Conservation (phyloP, 2,888 invertebrate species). For the Quadroppia sp. region DNA sequence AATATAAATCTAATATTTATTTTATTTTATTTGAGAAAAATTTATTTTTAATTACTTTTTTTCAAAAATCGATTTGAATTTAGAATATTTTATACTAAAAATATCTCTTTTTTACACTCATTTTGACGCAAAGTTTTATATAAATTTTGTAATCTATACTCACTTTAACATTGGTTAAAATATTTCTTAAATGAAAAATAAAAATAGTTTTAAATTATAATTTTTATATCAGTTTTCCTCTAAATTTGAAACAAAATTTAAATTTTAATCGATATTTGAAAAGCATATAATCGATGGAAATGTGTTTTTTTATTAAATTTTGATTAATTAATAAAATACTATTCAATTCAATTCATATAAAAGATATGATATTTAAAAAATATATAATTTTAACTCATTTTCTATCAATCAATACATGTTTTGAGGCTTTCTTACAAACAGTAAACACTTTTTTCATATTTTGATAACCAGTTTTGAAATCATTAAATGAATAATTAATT, state of each 20-base stretch:
- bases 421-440: not conserved
- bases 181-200: not conserved
- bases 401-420: not conserved
- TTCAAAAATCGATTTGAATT: no score
- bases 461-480: not conserved
- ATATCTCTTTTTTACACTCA: no score
- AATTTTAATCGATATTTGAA: not conserved
- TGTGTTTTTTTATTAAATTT: not conserved
- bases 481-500: not conserved
- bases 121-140: not conserved
- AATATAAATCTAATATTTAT: no score
- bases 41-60: no score
- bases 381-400: not conserved
- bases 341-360: not conserved
- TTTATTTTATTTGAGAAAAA: no score
- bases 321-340: not conserved
- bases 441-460: not conserved
- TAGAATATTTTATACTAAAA: no score
- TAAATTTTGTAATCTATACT: not conserved
- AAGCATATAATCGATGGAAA: not conserved
- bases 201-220: not conserved
- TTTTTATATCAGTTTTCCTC: not conserved
- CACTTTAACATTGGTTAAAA: not conserved
- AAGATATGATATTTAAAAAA: not conserved
- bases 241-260: not conserved